Percentiles rank a stretch among this genome's conserved stretches.
These are phyloP conservation scores for Nephrotoma appendiculata DNA, from an alignment of 2,888 invertebrate genomes.

Conservation along the genomic window DNA sequence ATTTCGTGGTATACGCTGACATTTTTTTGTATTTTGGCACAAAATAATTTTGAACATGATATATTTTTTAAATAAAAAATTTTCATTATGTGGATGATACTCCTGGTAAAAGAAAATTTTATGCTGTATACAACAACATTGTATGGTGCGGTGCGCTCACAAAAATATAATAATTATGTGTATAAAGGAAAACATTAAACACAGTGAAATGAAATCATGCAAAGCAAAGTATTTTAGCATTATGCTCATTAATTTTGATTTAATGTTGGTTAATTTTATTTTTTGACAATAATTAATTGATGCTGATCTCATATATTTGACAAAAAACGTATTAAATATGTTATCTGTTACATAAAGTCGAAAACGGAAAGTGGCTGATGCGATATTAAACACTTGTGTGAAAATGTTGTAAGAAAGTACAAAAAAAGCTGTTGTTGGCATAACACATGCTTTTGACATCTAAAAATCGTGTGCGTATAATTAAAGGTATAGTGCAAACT, in stretches of 20 bases:
- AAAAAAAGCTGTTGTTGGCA: no score
- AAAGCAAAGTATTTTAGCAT: background rate
- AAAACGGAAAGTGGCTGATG: no score
- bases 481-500: no score
- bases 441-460: no score
- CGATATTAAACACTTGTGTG: no score
- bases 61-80: background rate
- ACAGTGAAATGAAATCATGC: background rate
- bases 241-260: background rate
- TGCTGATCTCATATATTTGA: background rate
- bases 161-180: background rate
- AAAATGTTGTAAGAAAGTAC: no score
- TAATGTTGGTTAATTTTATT: background rate
- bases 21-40: background rate
- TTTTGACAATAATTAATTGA: background rate
- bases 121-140: background rate
- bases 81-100: background rate
- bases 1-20: background rate
- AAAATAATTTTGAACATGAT: background rate
- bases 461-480: no score
- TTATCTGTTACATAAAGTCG: no score
- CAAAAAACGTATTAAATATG: background rate
- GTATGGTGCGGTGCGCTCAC: background rate
- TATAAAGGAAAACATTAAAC: background rate
- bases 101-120: background rate